These are phyloP conservation scores for Lutjanus erythropterus DNA, from an alignment of 2,113 vertebrate species.

Conservation along the genomic window DNA sequence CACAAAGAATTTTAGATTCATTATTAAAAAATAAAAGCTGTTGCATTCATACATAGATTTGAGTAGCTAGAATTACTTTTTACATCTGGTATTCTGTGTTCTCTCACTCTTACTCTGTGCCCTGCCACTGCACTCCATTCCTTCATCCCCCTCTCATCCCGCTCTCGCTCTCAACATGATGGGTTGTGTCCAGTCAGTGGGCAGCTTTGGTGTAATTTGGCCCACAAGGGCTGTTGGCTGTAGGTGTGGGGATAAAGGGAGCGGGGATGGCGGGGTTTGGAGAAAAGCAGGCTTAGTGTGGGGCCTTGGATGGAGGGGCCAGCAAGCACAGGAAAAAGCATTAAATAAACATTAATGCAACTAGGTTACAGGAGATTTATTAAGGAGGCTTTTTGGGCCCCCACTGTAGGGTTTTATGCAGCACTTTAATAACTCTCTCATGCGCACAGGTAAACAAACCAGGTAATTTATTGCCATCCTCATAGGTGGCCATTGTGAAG, in stretches of 20 bases:
- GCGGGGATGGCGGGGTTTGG: constrained; percentile 68
- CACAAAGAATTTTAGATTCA: constrained; percentile 7
- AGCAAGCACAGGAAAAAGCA: constrained; percentile 80
- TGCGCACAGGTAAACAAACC: constrained; percentile 85
- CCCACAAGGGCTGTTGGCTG: constrained; percentile 73
- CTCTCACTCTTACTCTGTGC: constrained; percentile 11
- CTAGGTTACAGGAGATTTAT: constrained; percentile 88
- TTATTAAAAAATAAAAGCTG: neutral
- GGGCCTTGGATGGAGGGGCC: constrained; percentile 75
- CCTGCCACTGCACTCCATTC: constrained; percentile 36
- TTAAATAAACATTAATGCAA: constrained; percentile 89
- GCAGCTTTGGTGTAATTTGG: constrained; percentile 78
- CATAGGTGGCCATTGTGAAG: constrained; percentile 72
- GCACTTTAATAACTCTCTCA: constrained; percentile 85
- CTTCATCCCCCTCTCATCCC: constrained; percentile 54
- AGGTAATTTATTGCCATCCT: constrained; percentile 78
- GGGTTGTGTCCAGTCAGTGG: constrained; percentile 74
- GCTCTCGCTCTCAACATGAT: constrained; percentile 62
- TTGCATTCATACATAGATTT: constrained; percentile 13
- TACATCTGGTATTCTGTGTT: neutral
- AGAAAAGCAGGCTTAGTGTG: constrained; percentile 80
- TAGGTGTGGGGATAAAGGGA: constrained; percentile 76
- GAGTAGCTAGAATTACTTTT: neutral
- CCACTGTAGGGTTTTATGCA: constrained; percentile 75
- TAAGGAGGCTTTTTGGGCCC: constrained; percentile 81